A percentile compares a stretch with the other conserved stretches of the same genome.
These are phyloP conservation scores for Malacoctenus gilli DNA, from an alignment of 2,797 vertebrate genomes.

Conservation along the genomic window DNA sequence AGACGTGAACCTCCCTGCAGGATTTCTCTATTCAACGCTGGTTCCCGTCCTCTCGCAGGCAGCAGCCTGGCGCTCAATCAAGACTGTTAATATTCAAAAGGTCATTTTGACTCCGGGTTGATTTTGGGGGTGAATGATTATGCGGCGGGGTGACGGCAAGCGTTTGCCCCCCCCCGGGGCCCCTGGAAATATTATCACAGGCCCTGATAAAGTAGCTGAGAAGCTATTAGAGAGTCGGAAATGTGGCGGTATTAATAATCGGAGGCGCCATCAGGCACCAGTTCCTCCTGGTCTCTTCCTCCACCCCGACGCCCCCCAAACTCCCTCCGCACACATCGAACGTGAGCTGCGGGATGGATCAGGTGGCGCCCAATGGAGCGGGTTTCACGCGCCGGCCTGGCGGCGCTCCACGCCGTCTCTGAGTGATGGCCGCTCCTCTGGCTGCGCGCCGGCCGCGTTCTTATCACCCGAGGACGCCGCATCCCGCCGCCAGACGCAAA, in stretches of 20 bases:
- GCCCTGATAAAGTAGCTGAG: no score
- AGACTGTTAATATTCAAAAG: no score
- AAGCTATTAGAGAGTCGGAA: not conserved
- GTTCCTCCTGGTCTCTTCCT: conserved; percentile 6
- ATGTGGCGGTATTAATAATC: not conserved
- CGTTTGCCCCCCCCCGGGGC: not conserved
- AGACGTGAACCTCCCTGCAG: no score
- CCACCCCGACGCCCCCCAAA: no score
- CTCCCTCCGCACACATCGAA: no score
- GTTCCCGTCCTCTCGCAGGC: no score
- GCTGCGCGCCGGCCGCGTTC: conserved; percentile 25
- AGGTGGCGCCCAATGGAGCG: no score
- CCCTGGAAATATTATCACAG: not conserved
- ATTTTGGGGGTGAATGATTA: no score
- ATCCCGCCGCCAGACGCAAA: conserved; percentile 33
- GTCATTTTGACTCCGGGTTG: no score
- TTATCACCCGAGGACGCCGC: conserved; percentile 26
- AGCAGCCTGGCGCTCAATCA: no score
- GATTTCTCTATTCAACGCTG: no score
- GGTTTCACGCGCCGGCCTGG: conserved; percentile 21
- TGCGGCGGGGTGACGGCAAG: not conserved
- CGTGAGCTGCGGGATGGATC: no score
- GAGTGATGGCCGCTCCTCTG: conserved; percentile 36
- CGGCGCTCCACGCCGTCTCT: conserved; percentile 40
- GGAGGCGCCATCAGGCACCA: conserved; percentile 2